These are phyloP conservation scores for Mus spretus DNA, from an alignment of 2,797 vertebrate species.

Conservation along the genomic window DNA sequence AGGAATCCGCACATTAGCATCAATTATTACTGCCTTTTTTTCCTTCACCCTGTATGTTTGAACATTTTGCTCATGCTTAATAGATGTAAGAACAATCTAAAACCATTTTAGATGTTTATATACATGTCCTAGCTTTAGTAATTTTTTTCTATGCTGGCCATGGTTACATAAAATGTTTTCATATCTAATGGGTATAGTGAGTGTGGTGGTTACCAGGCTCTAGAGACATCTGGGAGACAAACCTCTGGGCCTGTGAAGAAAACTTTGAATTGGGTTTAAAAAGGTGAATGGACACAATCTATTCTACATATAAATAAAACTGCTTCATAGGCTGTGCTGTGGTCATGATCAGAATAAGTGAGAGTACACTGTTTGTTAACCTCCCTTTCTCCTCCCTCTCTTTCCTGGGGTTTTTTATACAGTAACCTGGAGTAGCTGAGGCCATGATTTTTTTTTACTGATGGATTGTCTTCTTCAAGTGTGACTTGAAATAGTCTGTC, in stretches of 20 bases:
- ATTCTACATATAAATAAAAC: neutral
- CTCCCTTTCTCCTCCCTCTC: neutral
- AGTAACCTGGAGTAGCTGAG: neutral
- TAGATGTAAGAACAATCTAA: neutral
- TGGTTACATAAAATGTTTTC: neutral
- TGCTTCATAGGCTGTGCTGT: too few species aligned
- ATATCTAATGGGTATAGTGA: neutral
- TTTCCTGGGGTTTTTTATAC: neutral
- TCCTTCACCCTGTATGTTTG: neutral
- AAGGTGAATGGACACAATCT: neutral
- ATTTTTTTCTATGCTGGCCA: neutral
- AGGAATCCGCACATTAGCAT: neutral
- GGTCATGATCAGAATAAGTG: too few species aligned
- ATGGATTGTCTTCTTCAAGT: neutral
- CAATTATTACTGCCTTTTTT: neutral
- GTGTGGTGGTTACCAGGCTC: neutral
- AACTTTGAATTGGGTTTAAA: neutral
- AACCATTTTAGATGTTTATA: neutral
- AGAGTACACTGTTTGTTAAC: too few species aligned
- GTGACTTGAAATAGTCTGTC: neutral
- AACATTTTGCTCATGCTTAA: neutral
- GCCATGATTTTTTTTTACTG: neutral
- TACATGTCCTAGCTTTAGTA: neutral
- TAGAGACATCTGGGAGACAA: neutral
- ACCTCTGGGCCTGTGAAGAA: neutral